Evolutionary conservation across 2,113 vertebrate species (phyloP), one percentile per base, ranked within the genome.

Genomic region (Periophthalmus modestus): DNA sequence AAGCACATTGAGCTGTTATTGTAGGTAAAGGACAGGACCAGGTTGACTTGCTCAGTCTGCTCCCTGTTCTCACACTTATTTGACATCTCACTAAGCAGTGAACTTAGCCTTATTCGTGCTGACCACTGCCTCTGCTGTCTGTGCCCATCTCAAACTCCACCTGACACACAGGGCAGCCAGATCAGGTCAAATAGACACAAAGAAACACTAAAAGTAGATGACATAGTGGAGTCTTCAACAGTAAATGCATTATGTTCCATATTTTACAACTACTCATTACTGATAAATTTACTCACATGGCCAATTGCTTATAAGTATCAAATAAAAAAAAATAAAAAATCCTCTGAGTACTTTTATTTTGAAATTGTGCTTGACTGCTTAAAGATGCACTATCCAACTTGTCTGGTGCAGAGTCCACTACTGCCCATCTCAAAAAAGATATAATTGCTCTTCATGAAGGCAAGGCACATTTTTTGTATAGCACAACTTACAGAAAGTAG

Each of bases 1-100:
- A 10, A 43, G 39, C 10, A 10, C 85, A 92, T 84, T 86, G 75
- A 85, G 84, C 76, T 77, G 66, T 68, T 83, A 86, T 82, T 74
- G 77, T 68, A 67, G 21, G 66, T 80, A 48, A 65, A 50, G 21
- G 58, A 43, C 19, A 36, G 47, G 67, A 52, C 47, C 1, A 14
- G 3, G 10, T 36, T 23, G 14, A n/a, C 69, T 69, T 7, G 34
- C 61, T 52, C 24, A n/a, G 28, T 73, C 74, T 52, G 74, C 23
- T 33, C 68, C 19, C 1, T 21, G 34, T 39, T 46, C 72, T 68
- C 46, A 69, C 52, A 39, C 68, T 75, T 81, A 78, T 47, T 43
- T 10, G 39, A 63, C 77, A 72, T 74, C 47, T 36, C 39, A 75
- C 75, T 54, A 74, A 68, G n/a, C n/a, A 19, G 33, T 7, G 6